Base-by-base conservation (phyloP, 2,888 invertebrate species). In the Apomyelois bistriatella region DNA sequence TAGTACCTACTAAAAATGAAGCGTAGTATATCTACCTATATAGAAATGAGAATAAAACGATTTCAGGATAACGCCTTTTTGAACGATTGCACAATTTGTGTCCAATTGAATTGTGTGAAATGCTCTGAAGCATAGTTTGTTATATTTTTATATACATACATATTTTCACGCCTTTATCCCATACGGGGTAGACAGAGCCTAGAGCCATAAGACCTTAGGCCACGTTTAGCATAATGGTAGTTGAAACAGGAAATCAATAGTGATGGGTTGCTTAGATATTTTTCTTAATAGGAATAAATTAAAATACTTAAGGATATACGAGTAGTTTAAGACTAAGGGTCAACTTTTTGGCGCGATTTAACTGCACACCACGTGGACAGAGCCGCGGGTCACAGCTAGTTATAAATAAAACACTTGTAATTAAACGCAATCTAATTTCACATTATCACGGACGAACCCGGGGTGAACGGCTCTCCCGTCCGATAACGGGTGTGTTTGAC, bases 401-500 rank as follows among this genome's bases (percentile, higher is more conserved):
- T 1, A 32, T 32, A 3, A 40, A 15, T 40, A 40, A 40, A 15
- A 16, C 8, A 32, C 32, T 16, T 9, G 37, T 38, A 43, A 43
- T 30, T 10, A 15, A 15, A 32, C 15, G 13, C 35, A 16, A 46
- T 32, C 46, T 46, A 46, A 46, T 46, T 46, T 15, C 16, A 46
- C 32, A 9, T 30, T 46, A 46, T 46, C 32, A 16, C 46, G n/a
- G 3, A 16, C 41, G 22, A 7, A 16, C 15, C 7, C 32, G 46
- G 46, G 46, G 46, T 46, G 46, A 46, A 46, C 16, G 46, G 15
- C 46, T 46, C 46, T 16, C 35, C 0, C 10, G 43, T n/a, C 32
- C 16, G 46, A 46, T 46, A 46, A 46, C 32, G 40, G n/a, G 12
- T 35, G 32, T 32, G 46, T 46, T 30, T 46, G 46, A 46, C 32